phyloP scores from a whole-genome alignment of 2,888 invertebrate species.

The Trichopoda pennipes region DNA sequence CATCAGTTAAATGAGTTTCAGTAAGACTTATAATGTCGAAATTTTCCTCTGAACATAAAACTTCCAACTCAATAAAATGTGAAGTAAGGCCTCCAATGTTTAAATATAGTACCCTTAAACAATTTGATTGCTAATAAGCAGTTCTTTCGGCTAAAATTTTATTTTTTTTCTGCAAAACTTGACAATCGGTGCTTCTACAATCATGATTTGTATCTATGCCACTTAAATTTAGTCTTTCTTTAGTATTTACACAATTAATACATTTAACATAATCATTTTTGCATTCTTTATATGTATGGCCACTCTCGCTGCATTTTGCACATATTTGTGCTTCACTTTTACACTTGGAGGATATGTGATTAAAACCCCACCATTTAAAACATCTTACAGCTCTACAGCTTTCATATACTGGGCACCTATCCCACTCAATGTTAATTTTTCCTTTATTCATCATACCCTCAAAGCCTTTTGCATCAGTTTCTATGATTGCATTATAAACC shows the following conservation, averaged over 20 bases:
- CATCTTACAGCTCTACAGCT: slow-evolving; percentile 19
- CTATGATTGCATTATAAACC: too few relatives aligned
- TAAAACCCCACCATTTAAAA: slow-evolving; percentile 60
- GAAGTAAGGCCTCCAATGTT: background rate
- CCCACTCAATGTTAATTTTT: background rate
- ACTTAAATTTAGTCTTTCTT: slow-evolving; percentile 21
- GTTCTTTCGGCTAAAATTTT: background rate
- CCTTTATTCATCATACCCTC: background rate
- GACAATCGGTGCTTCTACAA: slow-evolving; percentile 20
- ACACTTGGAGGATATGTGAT: slow-evolving; percentile 44
- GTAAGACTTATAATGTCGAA: too few relatives aligned
- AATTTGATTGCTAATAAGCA: background rate
- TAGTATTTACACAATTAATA: slow-evolving; percentile 21
- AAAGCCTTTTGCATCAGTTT: too few relatives aligned
- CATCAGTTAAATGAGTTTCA: too few relatives aligned
- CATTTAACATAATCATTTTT: slow-evolving; percentile 6
- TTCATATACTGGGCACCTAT: background rate
- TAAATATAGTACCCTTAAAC: background rate
- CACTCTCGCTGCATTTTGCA: slow-evolving; percentile 40
- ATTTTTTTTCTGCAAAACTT: background rate
- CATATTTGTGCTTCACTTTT: slow-evolving; percentile 36
- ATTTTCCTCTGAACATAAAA: too few relatives aligned
- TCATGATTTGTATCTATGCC: slow-evolving; percentile 39
- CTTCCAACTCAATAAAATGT: too few relatives aligned
- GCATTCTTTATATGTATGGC: slow-evolving; percentile 40